Evolutionary conservation across 30 jellyfish, hydroid and myxozoan genomes (phyloP).

Genomic region (Clytia hemisphaerica): DNA sequence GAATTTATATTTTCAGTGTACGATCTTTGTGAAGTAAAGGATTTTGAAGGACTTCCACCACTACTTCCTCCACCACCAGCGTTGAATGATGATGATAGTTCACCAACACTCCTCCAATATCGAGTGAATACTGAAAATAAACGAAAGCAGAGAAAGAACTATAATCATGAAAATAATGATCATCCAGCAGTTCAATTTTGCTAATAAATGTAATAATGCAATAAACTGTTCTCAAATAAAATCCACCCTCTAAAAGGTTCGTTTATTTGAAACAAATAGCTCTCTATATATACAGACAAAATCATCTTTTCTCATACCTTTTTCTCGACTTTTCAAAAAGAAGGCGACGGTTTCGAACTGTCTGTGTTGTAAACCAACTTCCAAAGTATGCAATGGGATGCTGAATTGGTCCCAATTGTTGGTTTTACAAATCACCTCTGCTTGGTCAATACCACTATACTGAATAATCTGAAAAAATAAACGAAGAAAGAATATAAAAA

Average conservation of each 20-base stretch:
- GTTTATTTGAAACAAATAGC: too few relatives aligned
- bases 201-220: too few relatives aligned
- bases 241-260: too few relatives aligned
- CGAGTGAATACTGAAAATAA: slow-evolving; percentile 15
- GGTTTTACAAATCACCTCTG: slow-evolving; percentile 74
- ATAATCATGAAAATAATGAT: too few relatives aligned
- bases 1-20: slow-evolving; percentile 41
- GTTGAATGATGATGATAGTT: background rate
- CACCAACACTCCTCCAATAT: slow-evolving; percentile 5
- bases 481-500: too few relatives aligned
- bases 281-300: background rate
- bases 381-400: slow-evolving; percentile 86
- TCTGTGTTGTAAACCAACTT: slow-evolving; percentile 89
- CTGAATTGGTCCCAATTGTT: slow-evolving; percentile 92
- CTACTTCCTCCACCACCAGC: too few relatives aligned
- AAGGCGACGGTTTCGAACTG: slow-evolving; percentile 82
- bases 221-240: background rate
- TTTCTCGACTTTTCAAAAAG: slow-evolving; percentile 77
- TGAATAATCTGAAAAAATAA: slow-evolving; percentile 58
- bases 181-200: too few relatives aligned
- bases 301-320: slow-evolving; percentile 54
- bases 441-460: slow-evolving; percentile 72
- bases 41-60: slow-evolving; percentile 13
- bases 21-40: slow-evolving; percentile 9
- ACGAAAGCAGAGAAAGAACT: too few relatives aligned